Percentiles rank a stretch among this genome's conserved stretches.
Conservation (phyloP, 2,113 vertebrate genomes). For the Chaenogobius annularis region DNA sequence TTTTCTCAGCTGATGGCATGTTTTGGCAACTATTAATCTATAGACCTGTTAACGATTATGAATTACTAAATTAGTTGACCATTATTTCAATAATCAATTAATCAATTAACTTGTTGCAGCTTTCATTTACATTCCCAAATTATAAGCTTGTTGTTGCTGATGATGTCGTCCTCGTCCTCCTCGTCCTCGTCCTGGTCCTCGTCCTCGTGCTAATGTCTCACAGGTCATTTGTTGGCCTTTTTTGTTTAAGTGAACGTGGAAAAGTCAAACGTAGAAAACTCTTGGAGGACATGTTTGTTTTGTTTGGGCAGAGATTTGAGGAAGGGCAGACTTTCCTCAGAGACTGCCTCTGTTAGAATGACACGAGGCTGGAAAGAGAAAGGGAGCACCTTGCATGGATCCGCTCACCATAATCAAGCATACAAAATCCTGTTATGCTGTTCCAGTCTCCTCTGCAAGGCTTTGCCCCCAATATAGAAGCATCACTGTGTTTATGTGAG, state of each 20-base stretch:
- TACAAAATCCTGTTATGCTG: constrained; percentile 57
- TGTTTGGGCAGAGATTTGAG: constrained; percentile 46
- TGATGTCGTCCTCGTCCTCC: no score
- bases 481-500: constrained; percentile 10
- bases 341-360: constrained; percentile 32
- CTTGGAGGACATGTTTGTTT: constrained; percentile 23
- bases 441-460: constrained; percentile 36
- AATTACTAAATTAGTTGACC: no score
- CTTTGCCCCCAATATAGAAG: constrained; percentile 4
- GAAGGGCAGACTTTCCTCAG: constrained; percentile 28
- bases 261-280: neutral
- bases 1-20: no score
- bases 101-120: no score
- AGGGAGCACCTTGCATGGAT: constrained; percentile 32
- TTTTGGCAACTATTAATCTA: no score
- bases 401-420: constrained; percentile 34
- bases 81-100: no score
- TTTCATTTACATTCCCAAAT: no score
- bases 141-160: no score
- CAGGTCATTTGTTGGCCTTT: neutral
- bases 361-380: constrained; percentile 20
- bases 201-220: no score
- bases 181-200: no score
- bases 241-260: neutral
- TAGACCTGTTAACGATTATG: no score